Percentiles rank a stretch among this genome's conserved stretches.
Evolutionary conservation across 2,797 vertebrate genomes (phyloP).

Genomic region (Limosa lapponica): DNA sequence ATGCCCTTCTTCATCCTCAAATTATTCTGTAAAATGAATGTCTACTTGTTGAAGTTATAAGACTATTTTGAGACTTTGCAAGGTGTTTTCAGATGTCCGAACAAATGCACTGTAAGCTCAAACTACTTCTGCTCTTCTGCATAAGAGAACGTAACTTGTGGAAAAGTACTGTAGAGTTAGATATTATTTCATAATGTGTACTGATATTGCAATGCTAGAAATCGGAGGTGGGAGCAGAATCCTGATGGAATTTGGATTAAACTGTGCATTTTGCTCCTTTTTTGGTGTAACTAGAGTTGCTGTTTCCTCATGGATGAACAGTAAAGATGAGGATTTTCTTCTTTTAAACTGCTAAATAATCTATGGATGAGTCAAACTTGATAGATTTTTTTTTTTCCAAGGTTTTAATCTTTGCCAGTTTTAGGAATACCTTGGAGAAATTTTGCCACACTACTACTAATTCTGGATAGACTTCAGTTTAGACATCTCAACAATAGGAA

Average conservation of each 20-base stretch:
- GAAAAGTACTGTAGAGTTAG: not conserved
- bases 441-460: not conserved
- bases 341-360: not conserved
- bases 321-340: not conserved
- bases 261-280: not conserved
- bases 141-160: not conserved
- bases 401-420: not conserved
- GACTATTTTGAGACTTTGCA: not conserved
- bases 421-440: not conserved
- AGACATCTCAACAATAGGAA: not conserved
- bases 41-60: not conserved
- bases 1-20: not conserved
- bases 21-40: not conserved
- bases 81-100: not conserved
- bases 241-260: slow-evolving; percentile 1
- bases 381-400: rapidly evolving
- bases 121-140: not conserved
- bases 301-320: not conserved
- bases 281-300: not conserved
- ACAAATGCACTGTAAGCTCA: not conserved
- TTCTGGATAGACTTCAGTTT: not conserved
- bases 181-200: not conserved
- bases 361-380: not conserved
- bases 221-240: not conserved
- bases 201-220: not conserved